phyloP scores from a whole-genome alignment of 2,888 invertebrate species.

The Crocallis elinguaria region DNA sequence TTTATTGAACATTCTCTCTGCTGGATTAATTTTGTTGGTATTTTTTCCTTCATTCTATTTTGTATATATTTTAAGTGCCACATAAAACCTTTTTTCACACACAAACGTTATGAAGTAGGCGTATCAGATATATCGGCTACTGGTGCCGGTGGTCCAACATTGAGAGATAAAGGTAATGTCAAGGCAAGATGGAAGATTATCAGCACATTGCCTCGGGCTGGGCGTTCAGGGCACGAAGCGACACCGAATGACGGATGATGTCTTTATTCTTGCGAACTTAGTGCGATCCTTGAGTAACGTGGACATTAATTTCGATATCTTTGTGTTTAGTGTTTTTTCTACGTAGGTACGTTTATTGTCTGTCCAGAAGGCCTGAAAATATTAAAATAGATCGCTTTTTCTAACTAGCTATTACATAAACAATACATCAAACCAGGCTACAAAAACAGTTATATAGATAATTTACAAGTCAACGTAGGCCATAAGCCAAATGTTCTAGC shows the following conservation, averaged over 20 bases:
- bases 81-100: neutral
- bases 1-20: neutral
- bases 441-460: too few species aligned
- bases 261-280: constrained; percentile 14
- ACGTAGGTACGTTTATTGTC: too few species aligned
- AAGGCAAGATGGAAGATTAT: constrained; percentile 42
- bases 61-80: neutral
- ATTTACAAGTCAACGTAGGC: too few species aligned
- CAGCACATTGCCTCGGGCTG: constrained; percentile 30
- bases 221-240: constrained; percentile 22
- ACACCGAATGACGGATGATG: constrained; percentile 36
- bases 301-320: neutral
- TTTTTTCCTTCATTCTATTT: neutral
- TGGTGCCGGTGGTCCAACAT: constrained; percentile 33
- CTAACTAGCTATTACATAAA: too few species aligned
- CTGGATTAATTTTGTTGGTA: neutral
- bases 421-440: too few species aligned
- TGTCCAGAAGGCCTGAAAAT: too few species aligned
- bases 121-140: constrained; percentile 24
- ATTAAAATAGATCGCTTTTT: too few species aligned
- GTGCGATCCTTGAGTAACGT: neutral
- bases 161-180: constrained; percentile 41
- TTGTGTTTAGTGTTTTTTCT: neutral
- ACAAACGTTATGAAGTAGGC: constrained; percentile 12
- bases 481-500: too few species aligned